Conservation (phyloP, 1,140 invertebrate genomes). For the Platyura marginata region DNA sequence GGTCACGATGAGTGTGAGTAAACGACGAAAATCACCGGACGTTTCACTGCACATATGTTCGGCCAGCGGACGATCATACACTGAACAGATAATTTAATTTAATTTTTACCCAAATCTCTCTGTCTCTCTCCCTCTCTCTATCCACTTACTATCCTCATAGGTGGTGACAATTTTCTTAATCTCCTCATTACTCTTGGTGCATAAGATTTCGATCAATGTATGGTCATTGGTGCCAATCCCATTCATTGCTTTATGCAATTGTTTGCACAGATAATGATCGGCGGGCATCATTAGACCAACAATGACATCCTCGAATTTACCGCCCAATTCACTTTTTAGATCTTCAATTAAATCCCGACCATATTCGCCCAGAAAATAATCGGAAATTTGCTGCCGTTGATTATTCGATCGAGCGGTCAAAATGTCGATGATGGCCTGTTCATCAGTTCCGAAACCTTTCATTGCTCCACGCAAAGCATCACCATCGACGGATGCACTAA, state of each 20-base stretch:
- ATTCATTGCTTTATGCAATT: conserved; percentile 48
- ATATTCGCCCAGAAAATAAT: conserved; percentile 51
- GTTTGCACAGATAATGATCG: conserved; percentile 46
- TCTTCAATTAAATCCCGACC: conserved; percentile 56
- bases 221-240: conserved; percentile 39
- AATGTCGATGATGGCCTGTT: conserved; percentile 54
- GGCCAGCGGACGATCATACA: conserved; percentile 52
- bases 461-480: conserved; percentile 49
- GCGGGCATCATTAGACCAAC: conserved; percentile 50
- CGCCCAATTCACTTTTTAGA: conserved; percentile 53
- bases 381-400: conserved; percentile 46
- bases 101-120: too few relatives aligned
- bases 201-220: conserved; percentile 49
- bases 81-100: conserved; percentile 16
- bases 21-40: conserved; percentile 52
- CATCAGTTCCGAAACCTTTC: conserved; percentile 61
- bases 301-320: conserved; percentile 61
- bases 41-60: conserved; percentile 62
- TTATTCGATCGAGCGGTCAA: conserved; percentile 40
- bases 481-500: conserved; percentile 47
- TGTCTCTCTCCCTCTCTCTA: too few relatives aligned
- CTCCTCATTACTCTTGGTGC: conserved; percentile 44
- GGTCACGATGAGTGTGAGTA: conserved; percentile 44
- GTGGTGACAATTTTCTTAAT: conserved; percentile 38
- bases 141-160: conserved; percentile 44